Evolutionary conservation across 2,888 invertebrate genomes (phyloP), one percentile per base, ranked within the genome.

Genomic region (Osmoderma eremita): DNA sequence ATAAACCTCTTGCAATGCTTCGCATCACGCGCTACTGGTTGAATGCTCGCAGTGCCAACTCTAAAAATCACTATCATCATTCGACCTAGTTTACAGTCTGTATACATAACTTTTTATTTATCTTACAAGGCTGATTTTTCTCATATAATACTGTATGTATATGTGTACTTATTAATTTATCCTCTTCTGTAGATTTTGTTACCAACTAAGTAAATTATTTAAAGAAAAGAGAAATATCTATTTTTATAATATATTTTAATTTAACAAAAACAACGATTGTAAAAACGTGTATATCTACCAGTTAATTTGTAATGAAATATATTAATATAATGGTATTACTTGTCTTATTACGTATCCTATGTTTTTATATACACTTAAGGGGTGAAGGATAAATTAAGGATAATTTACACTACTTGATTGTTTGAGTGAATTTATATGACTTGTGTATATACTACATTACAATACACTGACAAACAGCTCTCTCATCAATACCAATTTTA

Each of bases 151-250:
- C 30, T 12, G 13, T 67, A 56, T 67, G 68, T 68, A 68, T 66
- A 68, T 68, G 68, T 68, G 70, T 70, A 70, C 50, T 67, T 67
- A 70, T 61, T 63, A 62, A 56, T 53, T 67, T 54, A 30, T 64
- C 22, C 50, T 54, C 53, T 67, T 67, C 48, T 39, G 13, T 65
- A 53, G 69, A 65, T 66, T 67, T 71, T 71, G 71, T 72, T 72
- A 72, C 72, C 72, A 72, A 72, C 71, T 71, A 72, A 71, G 71
- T 71, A 72, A 72, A 72, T 68, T 70, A 68, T 71, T 65, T 49
- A 48, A 45, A 36, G n/a, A 30, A 30, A 30, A 30, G 1, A 10
- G 24, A n/a, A n/a, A 24, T 24, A 30, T 30, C 30, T 30, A 30
- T 30, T 30, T 30, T 30, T 30, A 30, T 24, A 24, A 24, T 24